Conservation (phyloP, 2,888 invertebrate genomes). For the Dryomyza anilis region DNA sequence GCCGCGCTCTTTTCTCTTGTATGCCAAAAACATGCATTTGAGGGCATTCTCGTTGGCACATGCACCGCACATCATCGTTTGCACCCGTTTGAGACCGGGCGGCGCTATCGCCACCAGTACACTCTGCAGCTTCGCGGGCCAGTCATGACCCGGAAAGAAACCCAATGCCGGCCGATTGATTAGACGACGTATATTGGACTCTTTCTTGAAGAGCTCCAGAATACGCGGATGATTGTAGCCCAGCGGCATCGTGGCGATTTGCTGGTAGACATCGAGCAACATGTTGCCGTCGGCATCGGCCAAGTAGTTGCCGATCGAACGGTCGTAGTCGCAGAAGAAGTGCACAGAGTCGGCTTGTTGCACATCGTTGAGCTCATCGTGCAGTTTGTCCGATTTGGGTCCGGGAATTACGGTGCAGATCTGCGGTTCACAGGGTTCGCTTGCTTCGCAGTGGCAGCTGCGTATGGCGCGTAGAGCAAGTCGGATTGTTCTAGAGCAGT, state of each 20-base stretch:
- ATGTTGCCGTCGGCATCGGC: conserved; percentile 83
- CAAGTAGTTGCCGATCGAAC: conserved; percentile 89
- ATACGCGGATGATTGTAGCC: conserved; percentile 93
- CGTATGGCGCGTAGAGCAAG: not conserved
- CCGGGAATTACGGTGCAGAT: conserved; percentile 71
- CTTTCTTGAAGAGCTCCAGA: conserved; percentile 71
- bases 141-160: conserved; percentile 83
- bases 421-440: conserved; percentile 67
- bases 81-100: conserved; percentile 71
- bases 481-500: too few species aligned
- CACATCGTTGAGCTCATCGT: conserved; percentile 57
- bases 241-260: conserved; percentile 82
- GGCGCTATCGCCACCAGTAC: conserved; percentile 78
- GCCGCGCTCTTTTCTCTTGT: conserved; percentile 73
- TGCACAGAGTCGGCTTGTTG: conserved; percentile 79
- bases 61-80: conserved; percentile 94
- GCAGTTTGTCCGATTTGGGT: conserved; percentile 67
- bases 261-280: conserved; percentile 86
- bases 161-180: conserved; percentile 90
- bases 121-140: conserved; percentile 73
- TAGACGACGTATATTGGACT: conserved; percentile 63
- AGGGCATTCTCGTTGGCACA: conserved; percentile 94
- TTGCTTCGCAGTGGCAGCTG: not conserved
- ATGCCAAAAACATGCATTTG: conserved; percentile 86
- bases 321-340: conserved; percentile 88